Evolutionary conservation across 2,113 vertebrate genomes (phyloP).

Genomic region (Felis chaus): DNA sequence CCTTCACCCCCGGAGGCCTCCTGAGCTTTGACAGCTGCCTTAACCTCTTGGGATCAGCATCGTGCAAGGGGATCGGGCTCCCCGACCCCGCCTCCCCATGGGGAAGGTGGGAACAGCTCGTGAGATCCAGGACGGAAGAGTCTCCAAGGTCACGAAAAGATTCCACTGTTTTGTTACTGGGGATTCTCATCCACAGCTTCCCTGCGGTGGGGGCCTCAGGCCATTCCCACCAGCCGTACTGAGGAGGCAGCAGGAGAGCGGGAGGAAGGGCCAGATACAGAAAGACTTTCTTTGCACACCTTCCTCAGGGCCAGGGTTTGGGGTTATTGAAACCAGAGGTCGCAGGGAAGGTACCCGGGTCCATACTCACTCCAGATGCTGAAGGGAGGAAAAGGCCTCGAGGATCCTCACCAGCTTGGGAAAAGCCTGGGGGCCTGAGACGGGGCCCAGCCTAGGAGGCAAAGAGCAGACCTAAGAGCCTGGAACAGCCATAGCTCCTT

Average conservation of each 20-base stretch:
- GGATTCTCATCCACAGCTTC: not conserved
- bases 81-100: not conserved
- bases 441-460: slow-evolving; percentile 87
- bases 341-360: slow-evolving; percentile 31
- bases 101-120: not conserved
- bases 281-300: not conserved
- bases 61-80: not conserved
- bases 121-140: not conserved
- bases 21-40: not conserved
- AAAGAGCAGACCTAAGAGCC: not conserved
- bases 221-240: not conserved
- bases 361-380: slow-evolving; percentile 80
- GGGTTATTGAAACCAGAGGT: not conserved
- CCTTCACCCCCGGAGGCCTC: not conserved
- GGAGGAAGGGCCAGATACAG: not conserved
- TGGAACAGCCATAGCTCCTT: not conserved
- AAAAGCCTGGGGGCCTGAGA: slow-evolving; percentile 86
- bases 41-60: not conserved
- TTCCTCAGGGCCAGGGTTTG: not conserved
- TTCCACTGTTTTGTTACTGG: no score
- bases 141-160: not conserved
- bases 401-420: slow-evolving; percentile 87
- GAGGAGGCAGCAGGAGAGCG: not conserved
- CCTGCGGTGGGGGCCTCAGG: not conserved
- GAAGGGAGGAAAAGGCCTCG: slow-evolving; percentile 88